Percentiles rank a stretch among this genome's conserved stretches.
Conservation (phyloP, 2,888 invertebrate genomes). For the Hoplodrina ambigua region DNA sequence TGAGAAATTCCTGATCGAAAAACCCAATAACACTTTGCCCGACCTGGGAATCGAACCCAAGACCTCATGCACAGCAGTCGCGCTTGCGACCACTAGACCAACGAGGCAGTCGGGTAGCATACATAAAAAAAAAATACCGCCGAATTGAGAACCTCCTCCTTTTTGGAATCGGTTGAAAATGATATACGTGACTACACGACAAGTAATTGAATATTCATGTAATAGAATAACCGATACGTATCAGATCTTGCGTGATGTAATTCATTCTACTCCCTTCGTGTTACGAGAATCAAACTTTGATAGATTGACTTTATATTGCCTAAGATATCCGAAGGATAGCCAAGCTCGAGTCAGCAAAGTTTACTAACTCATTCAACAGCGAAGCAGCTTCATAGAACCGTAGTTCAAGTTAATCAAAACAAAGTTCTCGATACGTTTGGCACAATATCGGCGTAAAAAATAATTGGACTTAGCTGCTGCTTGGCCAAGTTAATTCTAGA, state of each 20-base stretch:
- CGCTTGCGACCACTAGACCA: too few relatives aligned
- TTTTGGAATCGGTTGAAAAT: too few relatives aligned
- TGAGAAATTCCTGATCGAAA: too few relatives aligned
- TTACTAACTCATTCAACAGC: slow-evolving; percentile 32
- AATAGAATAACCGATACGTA: not conserved
- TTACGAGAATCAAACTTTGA: slow-evolving; percentile 29
- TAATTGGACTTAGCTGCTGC: slow-evolving; percentile 12
- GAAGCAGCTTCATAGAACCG: slow-evolving; percentile 6
- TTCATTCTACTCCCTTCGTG: not conserved
- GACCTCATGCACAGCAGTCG: too few relatives aligned
- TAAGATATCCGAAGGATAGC: slow-evolving; percentile 18
- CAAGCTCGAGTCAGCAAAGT: slow-evolving; percentile 39
- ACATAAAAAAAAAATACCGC: too few relatives aligned
- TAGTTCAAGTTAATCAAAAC: slow-evolving; percentile 33
- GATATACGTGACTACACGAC: not conserved
- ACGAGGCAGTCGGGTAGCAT: too few relatives aligned
- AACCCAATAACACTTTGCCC: too few relatives aligned
- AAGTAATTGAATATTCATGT: not conserved
- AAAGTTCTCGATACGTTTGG: slow-evolving; percentile 36
- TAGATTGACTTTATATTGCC: slow-evolving; percentile 49
- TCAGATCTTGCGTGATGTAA: not conserved
- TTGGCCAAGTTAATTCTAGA: slow-evolving; percentile 22
- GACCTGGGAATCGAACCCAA: too few relatives aligned
- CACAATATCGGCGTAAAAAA: slow-evolving; percentile 23
- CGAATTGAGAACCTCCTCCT: too few relatives aligned